Conservation (phyloP, 2,888 invertebrate genomes). For the Dinocampus coccinellae region DNA sequence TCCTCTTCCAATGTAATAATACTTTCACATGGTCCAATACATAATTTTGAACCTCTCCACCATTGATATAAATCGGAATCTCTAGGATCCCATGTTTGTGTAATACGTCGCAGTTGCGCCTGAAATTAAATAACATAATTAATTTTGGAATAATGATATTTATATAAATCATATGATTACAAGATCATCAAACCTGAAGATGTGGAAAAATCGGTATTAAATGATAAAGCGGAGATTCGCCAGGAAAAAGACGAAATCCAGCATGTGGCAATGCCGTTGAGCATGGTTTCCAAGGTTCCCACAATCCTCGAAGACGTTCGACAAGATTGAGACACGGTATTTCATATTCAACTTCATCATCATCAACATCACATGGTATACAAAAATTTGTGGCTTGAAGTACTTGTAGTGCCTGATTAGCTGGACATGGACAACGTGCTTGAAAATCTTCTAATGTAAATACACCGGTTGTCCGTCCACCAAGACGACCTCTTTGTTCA, state of each 20-base stretch:
- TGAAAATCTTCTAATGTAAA: slow-evolving; percentile 82
- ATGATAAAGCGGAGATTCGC: slow-evolving; percentile 73
- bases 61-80: slow-evolving; percentile 81
- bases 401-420: slow-evolving; percentile 76
- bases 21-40: slow-evolving; percentile 78
- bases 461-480: slow-evolving; percentile 76
- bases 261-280: slow-evolving; percentile 72
- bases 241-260: slow-evolving; percentile 75
- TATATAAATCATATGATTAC: background rate
- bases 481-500: slow-evolving; percentile 69
- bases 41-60: slow-evolving; percentile 80
- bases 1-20: slow-evolving; percentile 76
- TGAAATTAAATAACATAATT: slow-evolving; percentile 55
- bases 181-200: slow-evolving; percentile 72
- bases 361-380: slow-evolving; percentile 78
- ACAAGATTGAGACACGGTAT: slow-evolving; percentile 80
- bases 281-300: slow-evolving; percentile 74
- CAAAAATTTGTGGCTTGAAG: slow-evolving; percentile 81
- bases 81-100: slow-evolving; percentile 70
- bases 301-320: slow-evolving; percentile 77
- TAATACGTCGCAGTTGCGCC: slow-evolving; percentile 74
- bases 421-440: slow-evolving; percentile 79
- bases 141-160: too few species aligned
- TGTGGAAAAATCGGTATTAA: slow-evolving; percentile 79
- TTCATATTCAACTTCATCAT: slow-evolving; percentile 79